Percentiles rank a stretch among this genome's conserved stretches.
Conservation (phyloP, 2,797 vertebrate genomes). For the Sandelia bainsii region DNA sequence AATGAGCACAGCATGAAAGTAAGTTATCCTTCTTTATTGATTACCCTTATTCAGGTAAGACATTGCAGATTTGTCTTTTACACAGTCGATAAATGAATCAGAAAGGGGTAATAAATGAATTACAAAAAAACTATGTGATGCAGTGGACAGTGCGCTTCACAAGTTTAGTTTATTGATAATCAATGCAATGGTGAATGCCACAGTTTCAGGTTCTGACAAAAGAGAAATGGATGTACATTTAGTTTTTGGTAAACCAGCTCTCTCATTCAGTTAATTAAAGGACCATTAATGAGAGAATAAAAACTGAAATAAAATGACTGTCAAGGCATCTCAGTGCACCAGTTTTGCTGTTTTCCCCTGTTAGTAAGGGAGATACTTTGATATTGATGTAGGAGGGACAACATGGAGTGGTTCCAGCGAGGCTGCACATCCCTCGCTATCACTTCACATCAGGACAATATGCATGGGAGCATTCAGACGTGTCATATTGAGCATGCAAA, state of each 20-base stretch:
- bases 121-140: constrained; percentile 8
- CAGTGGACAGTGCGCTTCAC: neutral
- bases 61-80: constrained; percentile 34
- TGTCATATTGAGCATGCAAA: constrained; percentile 80
- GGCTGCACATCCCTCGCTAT: constrained; percentile 65
- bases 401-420: constrained; percentile 62
- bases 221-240: constrained; percentile 12
- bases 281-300: constrained; percentile 45
- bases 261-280: constrained; percentile 37
- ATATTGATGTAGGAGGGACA: constrained; percentile 59
- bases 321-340: constrained; percentile 21
- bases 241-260: constrained; percentile 27
- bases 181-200: constrained; percentile 42
- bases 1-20: constrained; percentile 72
- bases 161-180: constrained; percentile 59
- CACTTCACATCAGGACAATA: constrained; percentile 74
- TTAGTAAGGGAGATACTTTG: constrained; percentile 51
- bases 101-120: constrained; percentile 49
- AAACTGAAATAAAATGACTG: constrained; percentile 39
- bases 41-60: constrained; percentile 56
- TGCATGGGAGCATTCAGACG: constrained; percentile 70
- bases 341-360: constrained; percentile 22
- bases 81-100: constrained; percentile 55
- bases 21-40: constrained; percentile 72
- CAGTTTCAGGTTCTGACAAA: constrained; percentile 37